Percentiles rank a stretch among this genome's conserved stretches.
Conservation (phyloP, 2,888 invertebrate species). For the Idaea straminata region DNA sequence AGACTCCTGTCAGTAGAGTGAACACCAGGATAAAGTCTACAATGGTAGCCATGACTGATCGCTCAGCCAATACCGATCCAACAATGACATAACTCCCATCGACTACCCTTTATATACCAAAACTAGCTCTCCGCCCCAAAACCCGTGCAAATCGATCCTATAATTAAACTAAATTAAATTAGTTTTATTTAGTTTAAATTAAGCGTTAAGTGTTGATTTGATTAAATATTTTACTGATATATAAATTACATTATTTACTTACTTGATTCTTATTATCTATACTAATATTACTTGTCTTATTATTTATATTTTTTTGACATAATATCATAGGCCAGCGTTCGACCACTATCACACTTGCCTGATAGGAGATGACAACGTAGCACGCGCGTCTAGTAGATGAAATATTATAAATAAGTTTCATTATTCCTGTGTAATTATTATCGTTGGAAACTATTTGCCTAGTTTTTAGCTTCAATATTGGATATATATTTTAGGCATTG, state of each 20-base stretch:
- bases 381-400: too few relatives aligned
- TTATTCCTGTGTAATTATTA: too few relatives aligned
- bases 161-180: conserved; percentile 54
- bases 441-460: too few relatives aligned
- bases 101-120: conserved; percentile 48
- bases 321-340: too few relatives aligned
- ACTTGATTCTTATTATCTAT: too few relatives aligned
- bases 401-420: too few relatives aligned
- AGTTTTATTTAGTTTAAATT: conserved; percentile 48
- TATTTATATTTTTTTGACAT: too few relatives aligned
- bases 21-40: conserved; percentile 7
- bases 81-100: conserved; percentile 42
- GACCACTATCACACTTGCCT: too few relatives aligned
- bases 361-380: too few relatives aligned
- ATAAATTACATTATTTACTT: neutral
- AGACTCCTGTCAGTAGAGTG: neutral
- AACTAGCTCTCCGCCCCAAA: conserved; percentile 50
- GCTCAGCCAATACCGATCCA: conserved; percentile 33
- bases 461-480: too few relatives aligned
- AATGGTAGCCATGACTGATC: conserved; percentile 28
- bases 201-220: conserved; percentile 35
- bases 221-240: neutral
- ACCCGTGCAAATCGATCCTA: conserved; percentile 54
- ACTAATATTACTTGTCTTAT: too few relatives aligned
- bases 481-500: too few relatives aligned